Evolutionary conservation across 2,888 invertebrate genomes (phyloP), one percentile per base, ranked within the genome.

Genomic region (Xanthia icteritia): DNA sequence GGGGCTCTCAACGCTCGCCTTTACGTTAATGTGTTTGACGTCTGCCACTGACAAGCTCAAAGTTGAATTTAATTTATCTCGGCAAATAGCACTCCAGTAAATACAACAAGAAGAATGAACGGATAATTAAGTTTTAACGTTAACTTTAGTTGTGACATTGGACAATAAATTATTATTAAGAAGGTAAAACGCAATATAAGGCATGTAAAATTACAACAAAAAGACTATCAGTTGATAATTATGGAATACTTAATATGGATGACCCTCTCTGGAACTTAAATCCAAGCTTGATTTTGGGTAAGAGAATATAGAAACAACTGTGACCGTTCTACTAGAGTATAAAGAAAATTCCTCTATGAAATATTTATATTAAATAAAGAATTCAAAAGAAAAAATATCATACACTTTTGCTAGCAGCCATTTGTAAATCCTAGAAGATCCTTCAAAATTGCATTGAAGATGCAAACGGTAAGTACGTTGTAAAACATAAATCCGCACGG

Each of bases 31-130:
- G 88, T 88, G 84, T 89, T 90, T 90, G 90, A 90, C 89, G 88
- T 86, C 90, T 90, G 89, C 85, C 79, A 82, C 90, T 89, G 90
- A 89, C 90, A 90, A 90, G 85, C 89, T 89, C 76, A 87, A 89
- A 85, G 88, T 88, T 90, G 79, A 90, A 90, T 90, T 88, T 86
- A 90, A 91, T 91, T 90, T 91, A 88, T 89, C 89, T 89, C 76
- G 77, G 85, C 85, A 83, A 89, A 86, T 82, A 90, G 83, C 86
- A 86, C 88, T 86, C 66, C 79, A 85, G 82, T 87, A 87, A 89
- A 88, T 90, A 85, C 75, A 90, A 86, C 82, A 88, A 80, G 84
- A 88, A 89, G 86, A 86, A 86, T 86, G 84, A 82, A 81, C 74
- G 78, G 80, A 83, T 88, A 86, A 89, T 89, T 89, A 86, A 84